phyloP scores from a whole-genome alignment of 2,888 invertebrate species.

The Podabrus alpinus region DNA sequence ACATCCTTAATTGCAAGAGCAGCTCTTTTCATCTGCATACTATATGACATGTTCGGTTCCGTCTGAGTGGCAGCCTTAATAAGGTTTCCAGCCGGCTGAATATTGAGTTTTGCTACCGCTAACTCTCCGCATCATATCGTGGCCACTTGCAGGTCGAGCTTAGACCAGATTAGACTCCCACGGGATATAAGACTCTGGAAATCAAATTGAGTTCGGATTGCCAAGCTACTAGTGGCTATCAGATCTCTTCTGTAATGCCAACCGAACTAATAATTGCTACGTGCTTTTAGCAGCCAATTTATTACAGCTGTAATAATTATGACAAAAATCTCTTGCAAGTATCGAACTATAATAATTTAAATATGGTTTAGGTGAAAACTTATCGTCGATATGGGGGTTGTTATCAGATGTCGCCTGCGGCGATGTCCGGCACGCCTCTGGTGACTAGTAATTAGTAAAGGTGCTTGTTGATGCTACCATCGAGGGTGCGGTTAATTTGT shows the following conservation, averaged over 20 bases:
- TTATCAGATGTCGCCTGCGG: slow-evolving; percentile 38
- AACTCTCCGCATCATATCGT: slow-evolving; percentile 50
- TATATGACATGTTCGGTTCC: slow-evolving; percentile 51
- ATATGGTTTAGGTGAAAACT: slow-evolving; percentile 19
- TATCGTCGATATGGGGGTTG: slow-evolving; percentile 32
- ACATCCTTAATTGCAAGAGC: slow-evolving; percentile 46
- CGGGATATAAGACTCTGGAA: slow-evolving; percentile 52
- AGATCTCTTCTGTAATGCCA: slow-evolving; percentile 43
- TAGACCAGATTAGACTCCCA: slow-evolving; percentile 56
- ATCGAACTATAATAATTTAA: neutral
- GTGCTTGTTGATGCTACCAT: slow-evolving; percentile 35
- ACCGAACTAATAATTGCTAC: slow-evolving; percentile 46
- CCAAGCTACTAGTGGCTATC: slow-evolving; percentile 48
- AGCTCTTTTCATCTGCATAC: slow-evolving; percentile 48
- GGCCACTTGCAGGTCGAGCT: slow-evolving; percentile 56
- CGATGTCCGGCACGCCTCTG: slow-evolving; percentile 25
- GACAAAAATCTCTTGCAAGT: neutral
- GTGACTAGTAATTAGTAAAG: slow-evolving; percentile 42
- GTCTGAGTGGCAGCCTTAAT: slow-evolving; percentile 56
- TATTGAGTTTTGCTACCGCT: slow-evolving; percentile 55
- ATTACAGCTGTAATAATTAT: slow-evolving; percentile 9
- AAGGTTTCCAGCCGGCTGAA: slow-evolving; percentile 58
- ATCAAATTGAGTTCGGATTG: slow-evolving; percentile 59
- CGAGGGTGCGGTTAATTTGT: slow-evolving; percentile 44
- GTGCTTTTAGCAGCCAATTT: slow-evolving; percentile 18